These are phyloP conservation scores for Epizoanthus scotinus DNA, from an alignment of 92 coral and sea anemone species.

Conservation along the genomic window DNA sequence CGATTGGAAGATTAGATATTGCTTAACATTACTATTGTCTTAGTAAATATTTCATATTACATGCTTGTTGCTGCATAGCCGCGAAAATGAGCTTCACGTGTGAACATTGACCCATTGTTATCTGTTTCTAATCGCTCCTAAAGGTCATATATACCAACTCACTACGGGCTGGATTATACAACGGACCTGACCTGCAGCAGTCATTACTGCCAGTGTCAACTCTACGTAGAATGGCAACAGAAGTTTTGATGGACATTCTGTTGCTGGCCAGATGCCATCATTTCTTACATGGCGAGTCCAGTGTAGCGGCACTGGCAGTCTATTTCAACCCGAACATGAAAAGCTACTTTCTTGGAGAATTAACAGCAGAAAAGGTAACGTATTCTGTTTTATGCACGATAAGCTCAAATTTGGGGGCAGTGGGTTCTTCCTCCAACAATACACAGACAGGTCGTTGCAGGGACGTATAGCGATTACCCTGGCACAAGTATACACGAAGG, in stretches of 20 bases:
- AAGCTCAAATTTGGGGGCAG: too few species aligned
- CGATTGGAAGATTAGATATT: too few species aligned
- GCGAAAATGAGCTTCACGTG: too few species aligned
- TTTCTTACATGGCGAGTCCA: slow-evolving; percentile 77
- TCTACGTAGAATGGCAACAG: slow-evolving; percentile 50
- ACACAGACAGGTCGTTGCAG: too few species aligned
- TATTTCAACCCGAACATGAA: slow-evolving; percentile 74
- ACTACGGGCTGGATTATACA: not conserved
- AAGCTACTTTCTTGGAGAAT: slow-evolving; percentile 54
- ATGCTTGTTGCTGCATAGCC: too few species aligned
- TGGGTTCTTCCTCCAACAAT: too few species aligned
- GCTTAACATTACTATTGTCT: too few species aligned
- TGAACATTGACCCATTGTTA: too few species aligned
- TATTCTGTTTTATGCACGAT: not conserved
- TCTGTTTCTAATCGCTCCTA: too few species aligned
- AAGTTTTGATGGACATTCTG: slow-evolving; percentile 69
- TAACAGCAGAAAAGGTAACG: not conserved
- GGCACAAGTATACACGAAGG: too few species aligned
- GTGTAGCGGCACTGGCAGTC: slow-evolving; percentile 69
- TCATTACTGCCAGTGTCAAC: not conserved
- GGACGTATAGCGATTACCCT: too few species aligned
- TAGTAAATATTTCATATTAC: too few species aligned
- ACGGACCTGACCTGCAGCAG: not conserved
- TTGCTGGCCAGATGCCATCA: slow-evolving; percentile 65
- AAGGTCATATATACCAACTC: slow-evolving; percentile 8